These are phyloP conservation scores for Agrochola litura DNA, from an alignment of 2,888 invertebrate genomes.

Conservation along the genomic window DNA sequence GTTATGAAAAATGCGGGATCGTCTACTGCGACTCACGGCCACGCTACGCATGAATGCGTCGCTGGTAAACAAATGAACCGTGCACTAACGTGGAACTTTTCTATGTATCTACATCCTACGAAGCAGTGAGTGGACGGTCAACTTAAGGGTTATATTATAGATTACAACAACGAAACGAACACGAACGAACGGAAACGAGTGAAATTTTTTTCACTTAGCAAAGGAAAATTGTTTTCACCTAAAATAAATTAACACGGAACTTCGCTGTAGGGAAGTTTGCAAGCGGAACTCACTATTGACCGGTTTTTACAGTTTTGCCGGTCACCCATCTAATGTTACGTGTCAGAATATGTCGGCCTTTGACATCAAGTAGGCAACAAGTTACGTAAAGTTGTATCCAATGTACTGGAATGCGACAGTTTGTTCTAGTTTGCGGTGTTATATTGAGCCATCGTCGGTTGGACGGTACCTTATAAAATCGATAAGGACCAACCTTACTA, in stretches of 20 bases:
- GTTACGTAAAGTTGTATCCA: slow-evolving; percentile 23
- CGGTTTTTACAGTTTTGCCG: background rate
- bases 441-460: slow-evolving; percentile 16
- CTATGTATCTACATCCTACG: background rate
- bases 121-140: background rate
- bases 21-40: background rate
- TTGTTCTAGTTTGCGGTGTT: slow-evolving; percentile 32
- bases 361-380: slow-evolving; percentile 24
- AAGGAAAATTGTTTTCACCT: background rate
- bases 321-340: background rate
- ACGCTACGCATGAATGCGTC: background rate
- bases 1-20: background rate
- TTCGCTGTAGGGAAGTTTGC: background rate
- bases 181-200: background rate
- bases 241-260: background rate
- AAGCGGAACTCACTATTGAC: background rate
- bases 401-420: slow-evolving; percentile 24
- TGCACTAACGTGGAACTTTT: background rate
- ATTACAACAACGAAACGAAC: too few species aligned
- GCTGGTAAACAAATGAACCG: background rate
- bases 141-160: background rate
- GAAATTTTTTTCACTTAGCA: too few species aligned
- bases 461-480: slow-evolving; percentile 33
- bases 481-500: slow-evolving; percentile 9
- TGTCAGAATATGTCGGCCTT: background rate